Conservation (phyloP, 2,888 invertebrate species). For the Helleia helle region DNA sequence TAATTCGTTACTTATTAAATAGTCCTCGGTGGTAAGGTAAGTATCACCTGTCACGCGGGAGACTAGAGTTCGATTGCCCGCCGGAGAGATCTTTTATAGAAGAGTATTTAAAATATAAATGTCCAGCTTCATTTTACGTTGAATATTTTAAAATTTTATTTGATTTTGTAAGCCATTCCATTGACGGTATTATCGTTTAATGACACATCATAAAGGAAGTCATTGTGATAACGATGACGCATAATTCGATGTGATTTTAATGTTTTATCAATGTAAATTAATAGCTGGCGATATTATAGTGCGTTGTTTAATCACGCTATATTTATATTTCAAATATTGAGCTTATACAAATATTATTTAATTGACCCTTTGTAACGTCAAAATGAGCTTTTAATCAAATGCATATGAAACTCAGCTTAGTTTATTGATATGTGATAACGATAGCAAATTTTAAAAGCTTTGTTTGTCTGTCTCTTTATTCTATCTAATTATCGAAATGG, state of each 20-base stretch:
- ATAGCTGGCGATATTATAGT: conserved; percentile 5
- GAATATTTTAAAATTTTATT: conserved; percentile 7
- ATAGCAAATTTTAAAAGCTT: no score
- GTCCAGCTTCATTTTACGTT: neutral
- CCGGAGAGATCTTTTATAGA: neutral
- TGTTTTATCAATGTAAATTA: conserved; percentile 12
- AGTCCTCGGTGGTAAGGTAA: neutral
- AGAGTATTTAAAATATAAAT: neutral
- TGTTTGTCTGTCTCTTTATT: no score
- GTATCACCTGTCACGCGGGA: neutral
- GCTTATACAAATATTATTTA: no score
- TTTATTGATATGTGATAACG: no score
- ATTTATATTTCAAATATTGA: neutral
- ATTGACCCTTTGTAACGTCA: no score
- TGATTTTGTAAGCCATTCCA: conserved; percentile 9
- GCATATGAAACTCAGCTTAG: no score
- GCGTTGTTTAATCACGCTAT: conserved; percentile 2
- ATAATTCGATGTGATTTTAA: conserved; percentile 11
- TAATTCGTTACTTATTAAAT: no score
- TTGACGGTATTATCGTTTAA: conserved; percentile 6
- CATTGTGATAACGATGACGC: conserved; percentile 8
- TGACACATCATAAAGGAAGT: conserved; percentile 9
- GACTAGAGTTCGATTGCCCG: neutral
- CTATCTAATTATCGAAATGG: no score
- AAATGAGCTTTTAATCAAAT: no score